Conservation (phyloP, 2,888 invertebrate species). For the Cylindroiulus punctatus region DNA sequence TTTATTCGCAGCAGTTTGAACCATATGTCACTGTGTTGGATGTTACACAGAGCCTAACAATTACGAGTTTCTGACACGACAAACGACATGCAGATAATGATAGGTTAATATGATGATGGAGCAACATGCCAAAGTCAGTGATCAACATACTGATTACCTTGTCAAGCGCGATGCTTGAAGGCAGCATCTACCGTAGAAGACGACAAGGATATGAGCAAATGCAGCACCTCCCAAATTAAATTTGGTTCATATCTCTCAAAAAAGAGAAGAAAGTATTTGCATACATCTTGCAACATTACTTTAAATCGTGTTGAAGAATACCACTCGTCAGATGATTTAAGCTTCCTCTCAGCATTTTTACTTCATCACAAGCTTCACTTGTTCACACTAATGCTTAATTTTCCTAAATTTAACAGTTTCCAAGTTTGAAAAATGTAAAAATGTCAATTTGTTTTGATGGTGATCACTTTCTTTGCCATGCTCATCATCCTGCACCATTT, state of each 20-base stretch:
- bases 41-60: neutral
- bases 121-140: neutral
- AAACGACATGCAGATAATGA: neutral
- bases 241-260: neutral
- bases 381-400: neutral
- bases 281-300: neutral
- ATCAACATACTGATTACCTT: neutral
- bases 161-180: too few relatives aligned
- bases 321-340: neutral
- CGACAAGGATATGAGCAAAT: too few relatives aligned
- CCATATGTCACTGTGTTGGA: neutral
- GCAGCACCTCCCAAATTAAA: too few relatives aligned
- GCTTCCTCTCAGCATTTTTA: neutral
- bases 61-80: neutral
- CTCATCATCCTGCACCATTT: too few relatives aligned
- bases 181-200: too few relatives aligned
- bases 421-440: too few relatives aligned
- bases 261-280: neutral
- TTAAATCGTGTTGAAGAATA: neutral
- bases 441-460: too few relatives aligned
- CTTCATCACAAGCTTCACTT: neutral
- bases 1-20: neutral
- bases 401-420: neutral
- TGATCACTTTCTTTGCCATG: too few relatives aligned
- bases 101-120: neutral